Percentiles rank a stretch among this genome's conserved stretches.
These are phyloP conservation scores for Schizothorax lantsangensis DNA, from an alignment of 2,797 vertebrate genomes.

Conservation along the genomic window DNA sequence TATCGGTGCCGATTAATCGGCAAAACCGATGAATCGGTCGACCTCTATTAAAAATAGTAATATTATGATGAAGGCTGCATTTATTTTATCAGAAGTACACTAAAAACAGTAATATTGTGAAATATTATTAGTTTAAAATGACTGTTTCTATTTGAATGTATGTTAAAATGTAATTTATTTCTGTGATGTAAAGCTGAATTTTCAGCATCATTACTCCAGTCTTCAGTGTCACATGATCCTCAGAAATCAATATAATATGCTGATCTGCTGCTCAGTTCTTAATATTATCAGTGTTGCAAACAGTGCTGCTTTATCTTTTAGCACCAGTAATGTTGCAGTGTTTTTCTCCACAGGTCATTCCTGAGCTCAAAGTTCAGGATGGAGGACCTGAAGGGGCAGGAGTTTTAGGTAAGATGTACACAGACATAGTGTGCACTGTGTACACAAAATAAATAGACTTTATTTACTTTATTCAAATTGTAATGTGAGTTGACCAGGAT, in stretches of 20 bases:
- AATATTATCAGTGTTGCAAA: not conserved
- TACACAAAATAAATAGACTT: not conserved
- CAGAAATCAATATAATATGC: no score
- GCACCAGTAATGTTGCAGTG: not conserved
- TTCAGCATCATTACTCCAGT: not conserved
- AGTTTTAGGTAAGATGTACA: constrained; percentile 86
- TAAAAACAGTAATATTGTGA: not conserved
- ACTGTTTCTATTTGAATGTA: not conserved
- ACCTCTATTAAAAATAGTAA: no score
- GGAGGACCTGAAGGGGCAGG: constrained; percentile 89
- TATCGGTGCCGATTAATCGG: no score
- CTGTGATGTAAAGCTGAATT: not conserved
- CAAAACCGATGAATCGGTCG: no score
- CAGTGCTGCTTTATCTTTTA: not conserved
- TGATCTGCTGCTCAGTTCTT: not conserved
- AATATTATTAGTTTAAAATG: not conserved
- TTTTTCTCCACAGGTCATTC: constrained; percentile 82
- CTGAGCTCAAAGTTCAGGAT: constrained; percentile 84
- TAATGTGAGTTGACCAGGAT: not conserved
- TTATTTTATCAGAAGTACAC: not conserved
- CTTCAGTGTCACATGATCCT: not conserved
- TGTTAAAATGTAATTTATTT: not conserved
- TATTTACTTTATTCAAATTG: not conserved
- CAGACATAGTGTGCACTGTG: not conserved
- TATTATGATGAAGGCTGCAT: not conserved